A percentile compares a stretch with the other conserved stretches of the same genome.
Evolutionary conservation across 35 echinoderm and acorn worm genomes (phyloP).

Genomic region (Lytechinus pictus): DNA sequence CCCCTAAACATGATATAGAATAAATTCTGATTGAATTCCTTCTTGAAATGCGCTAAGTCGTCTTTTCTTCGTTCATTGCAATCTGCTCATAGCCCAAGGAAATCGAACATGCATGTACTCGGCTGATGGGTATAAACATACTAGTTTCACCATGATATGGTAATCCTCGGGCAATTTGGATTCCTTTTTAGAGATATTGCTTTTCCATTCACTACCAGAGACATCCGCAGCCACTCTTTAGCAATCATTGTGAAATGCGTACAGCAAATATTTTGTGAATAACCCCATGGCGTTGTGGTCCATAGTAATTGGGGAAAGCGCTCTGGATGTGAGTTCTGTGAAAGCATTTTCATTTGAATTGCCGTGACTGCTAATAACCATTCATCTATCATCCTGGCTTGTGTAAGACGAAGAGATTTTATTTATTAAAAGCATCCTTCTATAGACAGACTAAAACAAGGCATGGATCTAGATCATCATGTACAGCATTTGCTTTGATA

Average conservation of each 20-base stretch:
- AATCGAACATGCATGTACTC: background rate
- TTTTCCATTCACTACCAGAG: background rate
- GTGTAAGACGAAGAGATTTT: background rate
- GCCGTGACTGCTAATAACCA: background rate
- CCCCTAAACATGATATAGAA: too few relatives aligned
- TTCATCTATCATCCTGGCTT: background rate
- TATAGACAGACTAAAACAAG: background rate
- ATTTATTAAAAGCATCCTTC: background rate
- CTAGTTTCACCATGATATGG: background rate
- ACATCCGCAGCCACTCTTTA: background rate
- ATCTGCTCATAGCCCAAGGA: background rate
- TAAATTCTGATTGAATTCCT: background rate
- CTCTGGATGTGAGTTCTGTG: background rate
- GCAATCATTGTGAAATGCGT: background rate
- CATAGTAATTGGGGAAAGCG: background rate
- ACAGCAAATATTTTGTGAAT: conserved; percentile 14
- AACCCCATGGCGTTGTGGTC: background rate
- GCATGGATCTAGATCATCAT: background rate
- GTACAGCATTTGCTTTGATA: too few relatives aligned
- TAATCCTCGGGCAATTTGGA: background rate
- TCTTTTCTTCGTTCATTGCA: background rate
- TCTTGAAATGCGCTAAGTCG: background rate
- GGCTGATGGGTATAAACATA: background rate
- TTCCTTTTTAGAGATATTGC: background rate
- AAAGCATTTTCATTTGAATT: conserved; percentile 6